These are phyloP conservation scores for Eulemur albifrons DNA, from an alignment of 2,797 vertebrate genomes.

Conservation along the genomic window DNA sequence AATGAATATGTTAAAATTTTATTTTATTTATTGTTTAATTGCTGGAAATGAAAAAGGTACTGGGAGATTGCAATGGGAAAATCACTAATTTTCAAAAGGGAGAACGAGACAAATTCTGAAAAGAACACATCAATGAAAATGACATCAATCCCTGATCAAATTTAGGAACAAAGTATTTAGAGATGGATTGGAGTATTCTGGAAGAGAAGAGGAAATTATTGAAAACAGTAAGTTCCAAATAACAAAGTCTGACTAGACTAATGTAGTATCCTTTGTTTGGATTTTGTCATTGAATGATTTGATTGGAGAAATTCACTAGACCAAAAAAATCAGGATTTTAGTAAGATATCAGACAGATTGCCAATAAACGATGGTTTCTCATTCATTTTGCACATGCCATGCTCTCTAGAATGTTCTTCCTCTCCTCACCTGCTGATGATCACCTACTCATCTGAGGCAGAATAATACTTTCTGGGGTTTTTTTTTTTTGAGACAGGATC, in stretches of 20 bases:
- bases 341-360: not conserved
- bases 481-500: too few species aligned
- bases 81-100: not conserved
- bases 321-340: not conserved
- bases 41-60: not conserved
- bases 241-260: not conserved
- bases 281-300: constrained; percentile 7
- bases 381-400: not conserved
- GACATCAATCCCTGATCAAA: not conserved
- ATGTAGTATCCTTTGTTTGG: not conserved
- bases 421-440: not conserved
- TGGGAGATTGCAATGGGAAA: not conserved
- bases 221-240: not conserved
- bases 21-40: not conserved
- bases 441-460: not conserved
- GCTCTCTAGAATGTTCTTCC: not conserved
- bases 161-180: not conserved
- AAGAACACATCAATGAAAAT: not conserved
- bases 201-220: not conserved
- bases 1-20: not conserved
- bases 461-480: not conserved
- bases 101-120: not conserved
- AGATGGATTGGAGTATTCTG: not conserved
- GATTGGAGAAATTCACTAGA: not conserved
- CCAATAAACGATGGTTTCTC: not conserved